These are phyloP conservation scores for Gambusia holbrooki DNA, from an alignment of 2,113 vertebrate species.

Conservation along the genomic window DNA sequence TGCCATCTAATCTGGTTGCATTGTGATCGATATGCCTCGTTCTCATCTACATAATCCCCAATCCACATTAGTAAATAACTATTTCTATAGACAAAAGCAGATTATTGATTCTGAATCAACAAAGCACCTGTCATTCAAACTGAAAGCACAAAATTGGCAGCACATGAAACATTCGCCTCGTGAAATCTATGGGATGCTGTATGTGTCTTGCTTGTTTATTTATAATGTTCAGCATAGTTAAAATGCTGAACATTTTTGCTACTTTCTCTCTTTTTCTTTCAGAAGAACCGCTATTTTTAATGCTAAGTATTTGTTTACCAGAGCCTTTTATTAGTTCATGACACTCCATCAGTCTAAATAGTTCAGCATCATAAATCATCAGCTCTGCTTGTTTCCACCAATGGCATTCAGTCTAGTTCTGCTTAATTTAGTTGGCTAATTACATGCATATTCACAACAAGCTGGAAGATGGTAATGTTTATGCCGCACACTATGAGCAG, in stretches of 20 bases:
- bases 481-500: constrained; percentile 48
- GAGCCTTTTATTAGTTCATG: constrained; percentile 61
- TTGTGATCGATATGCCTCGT: constrained; percentile 32
- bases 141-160: background rate
- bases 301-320: constrained; percentile 65
- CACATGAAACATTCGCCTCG: background rate
- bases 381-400: constrained; percentile 60
- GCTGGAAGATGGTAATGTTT: constrained; percentile 60
- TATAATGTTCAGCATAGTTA: background rate
- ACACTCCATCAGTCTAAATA: constrained; percentile 65
- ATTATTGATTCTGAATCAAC: constrained; percentile 9
- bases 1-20: constrained; percentile 25
- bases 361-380: constrained; percentile 66
- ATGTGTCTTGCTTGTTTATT: constrained; percentile 17
- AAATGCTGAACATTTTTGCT: background rate
- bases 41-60: constrained; percentile 42
- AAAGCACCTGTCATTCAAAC: constrained; percentile 16
- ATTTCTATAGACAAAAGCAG: constrained; percentile 33
- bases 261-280: constrained; percentile 39
- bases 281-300: constrained; percentile 36
- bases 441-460: constrained; percentile 75
- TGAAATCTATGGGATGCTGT: background rate
- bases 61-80: constrained; percentile 24
- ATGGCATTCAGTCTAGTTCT: constrained; percentile 70
- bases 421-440: constrained; percentile 75